phyloP scores from a whole-genome alignment of 2,797 vertebrate genomes.

The Mormyrus hasselquistii region DNA sequence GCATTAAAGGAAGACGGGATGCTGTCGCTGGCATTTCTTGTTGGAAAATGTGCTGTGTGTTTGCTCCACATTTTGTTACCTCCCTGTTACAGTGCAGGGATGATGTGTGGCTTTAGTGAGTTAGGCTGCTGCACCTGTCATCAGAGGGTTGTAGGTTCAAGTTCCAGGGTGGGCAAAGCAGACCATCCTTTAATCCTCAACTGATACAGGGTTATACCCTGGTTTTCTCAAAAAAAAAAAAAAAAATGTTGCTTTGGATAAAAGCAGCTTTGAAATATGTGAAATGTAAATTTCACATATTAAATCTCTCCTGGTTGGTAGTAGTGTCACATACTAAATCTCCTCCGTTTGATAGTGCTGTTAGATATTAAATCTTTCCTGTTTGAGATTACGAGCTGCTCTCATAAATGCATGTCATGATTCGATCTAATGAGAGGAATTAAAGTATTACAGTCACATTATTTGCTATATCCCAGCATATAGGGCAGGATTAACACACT shows the following conservation, averaged over 20 bases:
- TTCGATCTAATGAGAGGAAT: slow-evolving; percentile 2
- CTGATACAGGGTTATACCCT: background rate
- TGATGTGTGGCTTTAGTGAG: background rate
- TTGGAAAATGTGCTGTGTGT: background rate
- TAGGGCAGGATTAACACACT: background rate
- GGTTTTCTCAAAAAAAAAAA: background rate
- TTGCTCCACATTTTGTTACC: background rate
- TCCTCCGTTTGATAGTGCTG: slow-evolving; percentile 1
- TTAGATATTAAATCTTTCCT: background rate
- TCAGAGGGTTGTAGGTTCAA: background rate
- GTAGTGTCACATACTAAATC: background rate
- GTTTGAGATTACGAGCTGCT: background rate
- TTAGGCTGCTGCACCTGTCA: background rate
- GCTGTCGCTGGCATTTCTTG: background rate
- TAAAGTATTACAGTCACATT: slow-evolving; percentile 8
- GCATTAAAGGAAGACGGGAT: background rate
- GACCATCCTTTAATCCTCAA: background rate
- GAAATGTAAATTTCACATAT: background rate
- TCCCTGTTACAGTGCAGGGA: background rate
- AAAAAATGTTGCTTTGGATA: background rate
- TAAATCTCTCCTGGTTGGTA: background rate
- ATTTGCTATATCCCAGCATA: background rate
- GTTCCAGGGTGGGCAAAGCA: background rate
- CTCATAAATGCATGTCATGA: slow-evolving; percentile 11
- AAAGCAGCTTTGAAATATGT: background rate